These are phyloP conservation scores for Pseudachorutes palmiensis DNA, from an alignment of 1,140 invertebrate genomes.

Conservation along the genomic window DNA sequence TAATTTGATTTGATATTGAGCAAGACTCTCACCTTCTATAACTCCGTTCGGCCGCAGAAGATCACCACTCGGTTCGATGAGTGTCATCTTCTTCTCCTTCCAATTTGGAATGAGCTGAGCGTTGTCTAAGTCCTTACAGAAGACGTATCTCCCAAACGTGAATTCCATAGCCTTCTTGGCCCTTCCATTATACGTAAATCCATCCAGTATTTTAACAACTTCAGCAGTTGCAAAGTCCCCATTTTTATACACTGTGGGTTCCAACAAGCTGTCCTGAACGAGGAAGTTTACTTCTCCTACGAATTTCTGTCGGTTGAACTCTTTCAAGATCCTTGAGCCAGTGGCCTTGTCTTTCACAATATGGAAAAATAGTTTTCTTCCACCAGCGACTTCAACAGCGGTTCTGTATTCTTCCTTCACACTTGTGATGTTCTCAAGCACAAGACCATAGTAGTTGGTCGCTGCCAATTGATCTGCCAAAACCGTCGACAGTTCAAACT, in stretches of 20 bases:
- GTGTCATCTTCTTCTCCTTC: too few relatives aligned
- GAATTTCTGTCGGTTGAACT: background rate
- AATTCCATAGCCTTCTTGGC: background rate
- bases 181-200: background rate
- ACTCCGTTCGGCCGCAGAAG: too few relatives aligned
- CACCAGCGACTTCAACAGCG: background rate
- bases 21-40: too few relatives aligned
- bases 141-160: background rate
- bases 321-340: background rate
- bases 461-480: background rate
- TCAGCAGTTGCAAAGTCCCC: background rate
- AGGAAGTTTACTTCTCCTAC: background rate
- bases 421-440: background rate
- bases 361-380: background rate
- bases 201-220: background rate
- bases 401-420: background rate
- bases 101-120: background rate
- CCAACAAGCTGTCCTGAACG: background rate
- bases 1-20: too few relatives aligned
- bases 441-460: background rate
- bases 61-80: too few relatives aligned
- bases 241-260: background rate
- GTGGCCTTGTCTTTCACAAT: background rate
- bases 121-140: background rate
- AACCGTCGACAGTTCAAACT: background rate